A percentile compares a stretch with the other conserved stretches of the same genome.
Evolutionary conservation across 2,797 vertebrate species (phyloP).

Genomic region (Carcharodon carcharias): DNA sequence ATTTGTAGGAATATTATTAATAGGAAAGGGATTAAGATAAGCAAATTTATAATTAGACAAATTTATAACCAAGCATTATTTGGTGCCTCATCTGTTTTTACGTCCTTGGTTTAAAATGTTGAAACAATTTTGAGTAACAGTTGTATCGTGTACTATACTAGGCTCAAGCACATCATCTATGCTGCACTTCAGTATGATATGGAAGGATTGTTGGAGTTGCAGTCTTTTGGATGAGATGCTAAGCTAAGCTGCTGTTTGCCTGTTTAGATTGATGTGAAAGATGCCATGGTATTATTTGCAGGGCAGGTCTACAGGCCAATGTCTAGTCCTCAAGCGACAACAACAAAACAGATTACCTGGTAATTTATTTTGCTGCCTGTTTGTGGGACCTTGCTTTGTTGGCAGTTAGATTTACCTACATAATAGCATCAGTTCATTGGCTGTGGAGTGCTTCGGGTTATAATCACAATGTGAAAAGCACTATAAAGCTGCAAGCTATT

Average conservation of each 20-base stretch:
- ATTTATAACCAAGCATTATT: background rate
- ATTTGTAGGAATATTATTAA: background rate
- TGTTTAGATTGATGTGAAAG: background rate
- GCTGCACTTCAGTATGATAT: background rate
- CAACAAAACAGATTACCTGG: background rate
- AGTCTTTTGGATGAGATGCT: background rate
- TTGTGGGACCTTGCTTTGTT: background rate
- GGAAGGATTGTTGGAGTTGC: background rate
- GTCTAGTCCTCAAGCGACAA: background rate
- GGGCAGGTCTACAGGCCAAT: background rate
- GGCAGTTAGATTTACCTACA: background rate
- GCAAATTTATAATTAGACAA: background rate
- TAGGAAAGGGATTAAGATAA: background rate
- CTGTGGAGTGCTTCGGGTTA: no score
- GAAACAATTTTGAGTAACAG: background rate
- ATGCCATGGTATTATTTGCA: background rate
- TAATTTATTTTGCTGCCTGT: background rate
- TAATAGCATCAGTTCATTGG: background rate
- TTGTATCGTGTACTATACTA: background rate
- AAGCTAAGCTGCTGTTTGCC: background rate
- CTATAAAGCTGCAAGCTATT: background rate
- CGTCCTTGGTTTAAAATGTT: background rate
- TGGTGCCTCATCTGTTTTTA: background rate
- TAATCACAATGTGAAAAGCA: background rate
- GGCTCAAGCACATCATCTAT: background rate